phyloP scores from a whole-genome alignment of 2,797 vertebrate genomes.

The Pseudotriccus pelzelni region DNA sequence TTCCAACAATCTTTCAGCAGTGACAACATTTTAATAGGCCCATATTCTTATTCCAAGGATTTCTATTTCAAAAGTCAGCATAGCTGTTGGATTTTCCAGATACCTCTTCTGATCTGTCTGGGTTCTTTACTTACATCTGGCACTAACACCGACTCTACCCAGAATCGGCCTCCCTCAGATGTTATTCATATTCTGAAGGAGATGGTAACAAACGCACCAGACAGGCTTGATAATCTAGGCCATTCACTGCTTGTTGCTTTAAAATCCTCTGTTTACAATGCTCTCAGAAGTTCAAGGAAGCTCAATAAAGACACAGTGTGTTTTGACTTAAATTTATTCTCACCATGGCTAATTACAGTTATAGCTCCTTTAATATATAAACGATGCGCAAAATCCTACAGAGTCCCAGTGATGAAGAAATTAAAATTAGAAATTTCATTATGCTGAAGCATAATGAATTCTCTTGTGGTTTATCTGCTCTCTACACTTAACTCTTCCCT shows the following conservation, averaged over 20 bases:
- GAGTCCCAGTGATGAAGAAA: background rate
- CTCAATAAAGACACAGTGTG: background rate
- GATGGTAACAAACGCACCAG: background rate
- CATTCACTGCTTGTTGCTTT: background rate
- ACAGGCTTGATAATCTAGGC: background rate
- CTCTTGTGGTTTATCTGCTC: background rate
- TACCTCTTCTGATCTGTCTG: background rate
- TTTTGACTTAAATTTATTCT: background rate
- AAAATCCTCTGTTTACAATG: background rate
- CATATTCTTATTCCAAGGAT: background rate
- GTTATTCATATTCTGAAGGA: background rate
- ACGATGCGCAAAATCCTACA: background rate
- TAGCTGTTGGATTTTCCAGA: background rate
- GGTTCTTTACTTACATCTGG: background rate
- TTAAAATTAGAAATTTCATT: background rate
- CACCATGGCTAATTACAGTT: background rate
- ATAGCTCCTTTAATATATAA: background rate
- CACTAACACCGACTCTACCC: background rate
- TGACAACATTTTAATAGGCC: background rate
- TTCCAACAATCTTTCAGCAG: background rate
- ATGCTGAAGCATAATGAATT: background rate
- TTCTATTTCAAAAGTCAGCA: background rate
- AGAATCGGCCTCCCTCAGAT: background rate
- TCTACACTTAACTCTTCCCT: background rate
- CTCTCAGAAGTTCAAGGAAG: background rate